These are phyloP conservation scores for Smithornis capensis DNA, from an alignment of 2,113 vertebrate species.

Conservation along the genomic window DNA sequence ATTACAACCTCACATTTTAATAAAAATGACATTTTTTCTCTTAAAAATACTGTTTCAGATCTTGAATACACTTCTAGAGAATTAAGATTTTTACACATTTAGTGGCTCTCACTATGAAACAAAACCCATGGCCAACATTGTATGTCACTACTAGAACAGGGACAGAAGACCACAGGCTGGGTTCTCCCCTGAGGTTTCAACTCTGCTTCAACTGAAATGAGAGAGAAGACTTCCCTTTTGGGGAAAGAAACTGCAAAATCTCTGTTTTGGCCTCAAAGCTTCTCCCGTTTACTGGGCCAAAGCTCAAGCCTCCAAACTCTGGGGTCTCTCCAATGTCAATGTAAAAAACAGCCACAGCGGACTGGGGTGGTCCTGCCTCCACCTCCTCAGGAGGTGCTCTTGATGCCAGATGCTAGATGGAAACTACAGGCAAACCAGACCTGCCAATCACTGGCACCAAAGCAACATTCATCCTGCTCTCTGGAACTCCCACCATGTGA, in stretches of 20 bases:
- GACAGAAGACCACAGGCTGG: not conserved
- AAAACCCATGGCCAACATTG: not conserved
- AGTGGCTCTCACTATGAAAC: not conserved
- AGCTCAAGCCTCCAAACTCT: not conserved
- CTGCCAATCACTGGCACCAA: not conserved
- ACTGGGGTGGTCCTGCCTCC: not conserved
- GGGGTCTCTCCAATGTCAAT: not conserved
- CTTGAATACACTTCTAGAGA: not conserved
- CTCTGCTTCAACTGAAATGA: not conserved
- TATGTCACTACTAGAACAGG: not conserved
- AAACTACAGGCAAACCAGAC: not conserved
- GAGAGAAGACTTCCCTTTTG: not conserved
- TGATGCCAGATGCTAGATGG: not conserved
- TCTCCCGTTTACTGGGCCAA: not conserved
- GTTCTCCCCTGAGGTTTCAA: not conserved
- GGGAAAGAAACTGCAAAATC: not conserved
- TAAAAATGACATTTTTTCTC: not conserved
- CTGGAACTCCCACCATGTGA: not conserved
- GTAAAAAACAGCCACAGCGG: not conserved
- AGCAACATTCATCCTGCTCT: not conserved
- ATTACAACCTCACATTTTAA: not conserved
- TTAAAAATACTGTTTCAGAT: not conserved
- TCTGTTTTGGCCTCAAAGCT: not conserved
- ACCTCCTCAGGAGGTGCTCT: not conserved
- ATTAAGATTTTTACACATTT: not conserved